Percentiles rank a stretch among this genome's conserved stretches.
Conservation (phyloP, 2,797 vertebrate genomes). For the Anniella stebbinsi region DNA sequence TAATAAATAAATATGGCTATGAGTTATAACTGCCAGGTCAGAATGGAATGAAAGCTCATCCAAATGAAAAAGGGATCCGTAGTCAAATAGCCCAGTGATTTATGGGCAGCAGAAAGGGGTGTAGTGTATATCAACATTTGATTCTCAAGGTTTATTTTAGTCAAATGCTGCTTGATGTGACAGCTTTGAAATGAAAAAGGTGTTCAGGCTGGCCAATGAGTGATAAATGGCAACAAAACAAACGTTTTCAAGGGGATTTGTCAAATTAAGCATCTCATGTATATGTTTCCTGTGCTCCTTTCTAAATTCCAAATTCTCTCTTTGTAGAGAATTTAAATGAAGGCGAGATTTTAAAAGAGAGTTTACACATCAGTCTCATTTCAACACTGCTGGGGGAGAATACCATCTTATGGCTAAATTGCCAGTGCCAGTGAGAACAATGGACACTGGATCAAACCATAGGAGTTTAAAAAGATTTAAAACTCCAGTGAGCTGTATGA, state of each 20-base stretch:
- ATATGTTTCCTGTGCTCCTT: conserved; percentile 22
- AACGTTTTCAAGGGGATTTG: conserved; percentile 35
- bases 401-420: neutral
- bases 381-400: neutral
- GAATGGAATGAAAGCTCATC: conserved; percentile 32
- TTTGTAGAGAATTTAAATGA: conserved; percentile 31
- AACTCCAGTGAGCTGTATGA: neutral
- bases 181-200: conserved; percentile 45
- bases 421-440: neutral
- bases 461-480: neutral
- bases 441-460: neutral
- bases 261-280: conserved; percentile 43
- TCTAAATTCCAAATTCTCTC: conserved; percentile 28
- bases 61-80: conserved; percentile 32
- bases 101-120: neutral
- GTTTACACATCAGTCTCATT: neutral
- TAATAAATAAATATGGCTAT: conserved; percentile 13
- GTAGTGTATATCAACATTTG: conserved; percentile 17
- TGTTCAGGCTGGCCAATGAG: conserved; percentile 25
- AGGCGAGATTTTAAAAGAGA: conserved; percentile 7
- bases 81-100: conserved; percentile 46
- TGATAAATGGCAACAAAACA: conserved; percentile 51
- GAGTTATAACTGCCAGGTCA: neutral
- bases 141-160: conserved; percentile 49
- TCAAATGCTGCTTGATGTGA: conserved; percentile 51